Evolutionary conservation across 2,113 vertebrate species (phyloP).

Genomic region (Lipophrys pholis): DNA sequence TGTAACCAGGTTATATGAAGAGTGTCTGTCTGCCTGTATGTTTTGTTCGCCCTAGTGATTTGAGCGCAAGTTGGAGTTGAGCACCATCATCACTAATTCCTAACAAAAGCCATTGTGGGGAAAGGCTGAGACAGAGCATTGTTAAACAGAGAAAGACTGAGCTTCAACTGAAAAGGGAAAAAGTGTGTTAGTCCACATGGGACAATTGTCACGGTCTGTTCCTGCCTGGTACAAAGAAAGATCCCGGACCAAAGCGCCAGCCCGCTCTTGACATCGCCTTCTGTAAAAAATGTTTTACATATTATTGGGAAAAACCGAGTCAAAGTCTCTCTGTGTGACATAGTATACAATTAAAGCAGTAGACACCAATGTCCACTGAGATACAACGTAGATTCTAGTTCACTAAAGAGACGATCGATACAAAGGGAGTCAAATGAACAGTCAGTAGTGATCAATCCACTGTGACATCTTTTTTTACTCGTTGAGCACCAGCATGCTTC

Average conservation of each 20-base stretch:
- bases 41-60: constrained; percentile 3
- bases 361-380: constrained; percentile 27
- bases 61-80: constrained; percentile 4
- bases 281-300: constrained; percentile 36
- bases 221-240: constrained; percentile 19
- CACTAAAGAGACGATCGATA: constrained; percentile 43
- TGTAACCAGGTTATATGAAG: background rate
- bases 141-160: constrained; percentile 39
- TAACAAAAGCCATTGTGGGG: constrained; percentile 17
- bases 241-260: constrained; percentile 24
- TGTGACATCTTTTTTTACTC: constrained; percentile 28
- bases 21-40: background rate
- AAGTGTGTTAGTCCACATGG: constrained; percentile 37
- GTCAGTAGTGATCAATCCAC: constrained; percentile 11
- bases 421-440: constrained; percentile 36
- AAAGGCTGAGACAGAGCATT: constrained; percentile 33
- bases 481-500: background rate
- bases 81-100: background rate
- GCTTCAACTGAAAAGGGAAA: constrained; percentile 33
- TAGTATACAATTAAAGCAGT: constrained; percentile 27
- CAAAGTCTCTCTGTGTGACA: constrained; percentile 8
- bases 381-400: constrained; percentile 18
- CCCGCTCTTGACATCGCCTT: constrained; percentile 4
- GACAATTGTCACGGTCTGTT: constrained; percentile 18
- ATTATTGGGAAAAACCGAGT: background rate